Evolutionary conservation across 2,888 invertebrate species (phyloP).

Genomic region (Cactoblastis cactorum): DNA sequence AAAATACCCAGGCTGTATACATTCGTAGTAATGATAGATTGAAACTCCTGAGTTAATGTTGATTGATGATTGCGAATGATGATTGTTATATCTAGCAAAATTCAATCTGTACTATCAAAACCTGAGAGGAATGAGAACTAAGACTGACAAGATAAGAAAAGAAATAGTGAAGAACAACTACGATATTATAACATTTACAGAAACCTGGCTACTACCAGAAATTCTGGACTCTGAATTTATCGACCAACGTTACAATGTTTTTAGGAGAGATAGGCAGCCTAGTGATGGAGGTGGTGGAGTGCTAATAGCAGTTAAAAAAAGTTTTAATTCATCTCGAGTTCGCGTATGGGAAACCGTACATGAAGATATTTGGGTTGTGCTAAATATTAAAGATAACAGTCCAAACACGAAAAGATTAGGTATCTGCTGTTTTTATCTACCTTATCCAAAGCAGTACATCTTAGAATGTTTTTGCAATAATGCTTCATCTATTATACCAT

Average conservation of each 20-base stretch:
- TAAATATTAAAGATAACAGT: neutral
- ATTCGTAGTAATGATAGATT: too few relatives aligned
- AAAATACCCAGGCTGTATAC: too few relatives aligned
- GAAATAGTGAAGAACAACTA: neutral
- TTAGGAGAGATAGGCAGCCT: neutral
- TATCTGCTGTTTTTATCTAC: conserved; percentile 2
- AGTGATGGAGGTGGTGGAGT: neutral
- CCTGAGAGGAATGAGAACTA: neutral
- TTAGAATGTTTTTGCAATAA: neutral
- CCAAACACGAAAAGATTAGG: neutral
- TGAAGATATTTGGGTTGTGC: conserved; percentile 1
- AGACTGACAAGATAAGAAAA: neutral
- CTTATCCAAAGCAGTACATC: neutral
- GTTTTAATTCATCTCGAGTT: neutral
- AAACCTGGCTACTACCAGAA: neutral
- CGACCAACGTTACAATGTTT: neutral
- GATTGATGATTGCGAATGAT: too few relatives aligned
- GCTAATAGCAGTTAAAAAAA: neutral
- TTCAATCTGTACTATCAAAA: neutral
- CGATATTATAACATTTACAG: neutral
- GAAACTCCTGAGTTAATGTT: too few relatives aligned
- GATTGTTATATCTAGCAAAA: neutral
- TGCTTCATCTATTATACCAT: neutral
- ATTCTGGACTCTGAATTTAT: neutral
- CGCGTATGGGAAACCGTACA: neutral